Evolutionary conservation across 2,888 invertebrate species (phyloP), one percentile per base, ranked within the genome.

Genomic region (Drosophila austrosaltans): DNA sequence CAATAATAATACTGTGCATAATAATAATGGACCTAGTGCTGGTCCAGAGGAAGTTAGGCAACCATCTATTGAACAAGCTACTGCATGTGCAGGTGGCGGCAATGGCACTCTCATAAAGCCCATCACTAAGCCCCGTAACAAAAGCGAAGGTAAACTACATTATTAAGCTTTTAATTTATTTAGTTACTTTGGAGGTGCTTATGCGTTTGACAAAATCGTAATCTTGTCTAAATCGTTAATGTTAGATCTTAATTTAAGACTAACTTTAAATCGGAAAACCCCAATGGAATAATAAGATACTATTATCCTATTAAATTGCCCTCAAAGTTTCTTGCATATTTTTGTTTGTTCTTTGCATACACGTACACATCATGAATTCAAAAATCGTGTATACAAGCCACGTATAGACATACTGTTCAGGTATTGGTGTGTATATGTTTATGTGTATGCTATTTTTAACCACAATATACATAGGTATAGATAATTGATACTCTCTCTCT

Each of bases 111-210:
- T 44, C 42, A 69, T 63, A 54, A 79, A 79, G 72, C 78, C 79
- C 22, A 22, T 22, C 32, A 16, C 72, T n/a, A 76, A 76, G 70
- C 76, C 78, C 68, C 89, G 89, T 53, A 87, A 81, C 73, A 89
- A 89, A 75, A 89, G 83, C 68, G 89, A 89, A 81, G 89, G 89
- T 89, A 77, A 65, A 74, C 39, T 57, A 25, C 64, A 75, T 73
- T 81, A 74, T 66, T 70, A 77, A 39, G 59, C 30, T 63, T 63
- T 63, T 56, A 6, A 20, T 48, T 63, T 22, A 44, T 63, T 39
- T 68, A 25, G 63, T 20, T 59, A 59, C 6, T 16, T 42, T 39
- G 16, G 10, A 42, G 16, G 10, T 53, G 40, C 16, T 56, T 59
- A 39, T 69, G 65, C 25, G 25, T 25, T 25, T 1, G 3, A 3